Base-by-base conservation (phyloP, 2,113 vertebrate species). In the Entomyzon cyanotis region DNA sequence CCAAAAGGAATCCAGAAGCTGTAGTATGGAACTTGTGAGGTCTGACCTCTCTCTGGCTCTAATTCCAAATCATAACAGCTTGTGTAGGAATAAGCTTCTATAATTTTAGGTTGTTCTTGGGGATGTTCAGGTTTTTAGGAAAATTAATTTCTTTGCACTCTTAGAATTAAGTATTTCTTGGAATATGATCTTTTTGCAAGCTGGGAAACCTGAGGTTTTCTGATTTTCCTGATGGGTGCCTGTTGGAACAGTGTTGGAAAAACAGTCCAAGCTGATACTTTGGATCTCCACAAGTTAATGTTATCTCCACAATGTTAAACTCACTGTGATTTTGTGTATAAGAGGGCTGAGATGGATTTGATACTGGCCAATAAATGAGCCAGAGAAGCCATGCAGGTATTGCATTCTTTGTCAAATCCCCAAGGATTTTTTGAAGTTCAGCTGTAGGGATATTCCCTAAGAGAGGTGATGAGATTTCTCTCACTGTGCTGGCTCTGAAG, bases 271-370 rank as follows among this genome's bases (percentile, higher is more conserved):
- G 41, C 15, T 35, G 71, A 50, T 5, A 4, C 28, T 44, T 62
- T 7, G 7, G 27, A 21, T 46, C 82, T 79, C 31, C 81, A 50
- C 31, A 58, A 44, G 7, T 4, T 71, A n/a, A n/a, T n/a, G n/a
- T n/a, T n/a, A n/a, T n/a, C n/a, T n/a, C n/a, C n/a, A 22, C 31
- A 8, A 1, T 2, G 30, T n/a, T 41, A 41, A 68, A 65, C 22
- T 80, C 1, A 0, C 30, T 15, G 0, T 27, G 31, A 24, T 13
- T 1, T 2, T 42, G 44, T 3, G 4, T 9, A 1, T 23, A 41
- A 46, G 46, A 28, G 49, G 19, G 33, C n/a, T 35, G 8, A 76
- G 65, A 8, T 53, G 33, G 10, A 9, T 56, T 56, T 65, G 58
- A 15, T 15, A 10, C 5, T 60, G 80, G 23, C 8, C 21, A 81